Base-by-base conservation (phyloP, 2,113 vertebrate species). In the Gnathonemus longibarbis region DNA sequence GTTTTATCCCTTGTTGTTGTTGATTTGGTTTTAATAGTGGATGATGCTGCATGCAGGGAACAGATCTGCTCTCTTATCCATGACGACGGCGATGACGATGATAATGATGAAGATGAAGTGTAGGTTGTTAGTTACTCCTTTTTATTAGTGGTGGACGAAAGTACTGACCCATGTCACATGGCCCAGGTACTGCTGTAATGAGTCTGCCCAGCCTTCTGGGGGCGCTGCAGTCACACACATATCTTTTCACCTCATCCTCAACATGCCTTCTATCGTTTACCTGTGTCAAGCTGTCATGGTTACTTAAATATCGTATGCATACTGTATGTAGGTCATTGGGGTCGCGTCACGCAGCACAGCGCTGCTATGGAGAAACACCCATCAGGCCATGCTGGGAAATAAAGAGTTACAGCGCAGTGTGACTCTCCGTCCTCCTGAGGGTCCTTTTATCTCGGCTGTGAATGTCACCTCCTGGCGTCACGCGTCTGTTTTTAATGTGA, bases 101-200 rank as follows among this genome's bases (percentile, higher is more conserved):
- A 93, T 91, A 87, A 93, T 62, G 74, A 83, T 90, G 86, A 89
- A 89, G 58, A 89, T 74, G 88, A 92, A 27, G 27, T 19, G 90
- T 91, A 93, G 49, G 88, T 87, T 90, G 91, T 94, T 92, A 94
- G 95, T 96, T 95, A 94, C 92, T 94, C 93, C 93, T 93, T 92
- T 95, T 85, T 84, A 31, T 84, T 56, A 5, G 70, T 52, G 49
- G 8, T 31, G 27, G 45, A 31, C n/a, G 45, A 77, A 52, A 53
- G 85, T 87, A 62, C 74, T 35, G 11, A 42, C 35, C 17, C 39
- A 45, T n/a, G 19, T 66, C 66, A 24, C 27, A 66, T 66, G 53
- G 31, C 87, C 86, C 87, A n/a, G 53, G 87, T 88, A 24, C 7
- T n/a, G 19, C 87, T 46, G 53, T 66, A 42, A 58, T 88, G 50